Conservation (phyloP, 1,140 invertebrate species). For the Zeugodacus cucurbitae region DNA sequence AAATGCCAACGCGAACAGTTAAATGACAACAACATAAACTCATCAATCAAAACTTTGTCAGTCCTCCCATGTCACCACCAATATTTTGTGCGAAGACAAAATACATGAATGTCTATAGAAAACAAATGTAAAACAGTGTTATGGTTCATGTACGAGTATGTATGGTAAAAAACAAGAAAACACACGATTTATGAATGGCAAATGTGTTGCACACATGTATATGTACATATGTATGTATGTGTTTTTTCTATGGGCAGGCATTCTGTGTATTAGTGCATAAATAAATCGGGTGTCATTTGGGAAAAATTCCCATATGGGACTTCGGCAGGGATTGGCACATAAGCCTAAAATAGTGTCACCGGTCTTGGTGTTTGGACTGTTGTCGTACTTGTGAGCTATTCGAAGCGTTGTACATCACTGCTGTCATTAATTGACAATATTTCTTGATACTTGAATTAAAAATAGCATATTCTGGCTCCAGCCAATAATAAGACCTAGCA, state of each 20-base stretch:
- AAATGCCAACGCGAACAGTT: not conserved
- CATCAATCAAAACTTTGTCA: constrained; percentile 21
- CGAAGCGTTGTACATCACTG: not conserved
- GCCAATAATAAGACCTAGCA: not conserved
- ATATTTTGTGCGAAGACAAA: not conserved
- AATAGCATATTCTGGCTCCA: not conserved
- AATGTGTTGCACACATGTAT: not conserved
- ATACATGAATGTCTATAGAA: not conserved
- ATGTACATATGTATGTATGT: not conserved
- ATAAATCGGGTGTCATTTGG: not conserved
- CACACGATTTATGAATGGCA: not conserved
- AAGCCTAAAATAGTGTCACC: constrained; percentile 16
- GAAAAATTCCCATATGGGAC: constrained; percentile 23
- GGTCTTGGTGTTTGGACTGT: not conserved
- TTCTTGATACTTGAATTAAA: not conserved
- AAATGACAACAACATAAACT: not conserved
- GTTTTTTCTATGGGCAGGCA: not conserved
- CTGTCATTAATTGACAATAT: not conserved
- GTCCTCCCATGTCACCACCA: not conserved
- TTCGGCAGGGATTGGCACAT: not conserved
- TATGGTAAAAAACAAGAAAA: not conserved
- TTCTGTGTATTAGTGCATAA: not conserved
- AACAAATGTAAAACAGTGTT: not conserved
- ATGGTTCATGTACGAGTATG: not conserved
- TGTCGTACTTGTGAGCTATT: not conserved